Base-by-base conservation (phyloP, 2,888 invertebrate genomes). In the Sphecodes monilicornis region DNA sequence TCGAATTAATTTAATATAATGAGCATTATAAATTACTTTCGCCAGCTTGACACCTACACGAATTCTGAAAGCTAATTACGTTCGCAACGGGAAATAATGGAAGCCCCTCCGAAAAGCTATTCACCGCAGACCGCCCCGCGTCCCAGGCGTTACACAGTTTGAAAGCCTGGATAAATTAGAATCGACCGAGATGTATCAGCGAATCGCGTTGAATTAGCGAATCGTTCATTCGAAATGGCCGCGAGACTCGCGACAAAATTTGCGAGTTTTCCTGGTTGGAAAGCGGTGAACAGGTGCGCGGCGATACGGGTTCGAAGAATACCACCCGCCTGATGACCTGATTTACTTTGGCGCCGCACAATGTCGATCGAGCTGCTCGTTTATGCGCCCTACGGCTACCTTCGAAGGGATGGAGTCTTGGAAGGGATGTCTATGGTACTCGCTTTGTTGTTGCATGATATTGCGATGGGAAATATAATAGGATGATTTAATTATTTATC, bases 161-260 rank as follows among this genome's bases (percentile, higher is more conserved):
- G 50, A 76, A 76, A 76, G 54, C 41, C 43, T 74, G 72, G 80
- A 87, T 85, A 87, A 85, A 88, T 88, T 82, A 64, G 71, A 80
- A 89, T 87, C 77, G 80, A 87, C 60, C 70, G 69, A 75, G 74
- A 68, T 73, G 70, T 74, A n/a, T 29, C 75, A 70, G 74, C 69
- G 68, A 68, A 77, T 43, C 73, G 39, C 32, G 78, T 78, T 73
- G 57, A 74, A 82, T 82, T 69, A 77, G 71, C 57, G 68, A 18
- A 75, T 64, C 84, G 80, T 66, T n/a, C 50, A 22, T 22, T 3
- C 22, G 50, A 22, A 22, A 50, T 50, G 50, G n/a, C 5, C 39
- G 39, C 39, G 0, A 8, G 22, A n/a, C n/a, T 3, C 50, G 50
- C 10, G 22, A n/a, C 50, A 50, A 50, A 50, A 50, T 50, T n/a